Base-by-base conservation (phyloP, 2,888 invertebrate species). In the Callyntrura guangdongensis region DNA sequence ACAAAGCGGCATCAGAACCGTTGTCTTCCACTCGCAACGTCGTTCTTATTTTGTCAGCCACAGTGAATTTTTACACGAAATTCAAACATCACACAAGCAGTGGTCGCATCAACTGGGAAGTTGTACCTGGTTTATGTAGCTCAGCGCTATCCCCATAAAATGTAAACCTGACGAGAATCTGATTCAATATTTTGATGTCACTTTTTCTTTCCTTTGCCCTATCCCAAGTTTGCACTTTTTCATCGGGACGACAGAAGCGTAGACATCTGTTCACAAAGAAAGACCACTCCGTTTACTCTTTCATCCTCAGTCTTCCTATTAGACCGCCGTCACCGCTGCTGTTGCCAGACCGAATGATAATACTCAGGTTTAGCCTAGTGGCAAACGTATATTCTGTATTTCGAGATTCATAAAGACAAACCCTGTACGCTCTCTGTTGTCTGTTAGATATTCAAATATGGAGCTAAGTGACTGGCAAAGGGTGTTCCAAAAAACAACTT, bases 111-210 rank as follows among this genome's bases (percentile, higher is more conserved):
- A 67, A 12, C 27, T 17, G 59, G 17, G 17, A 27, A 14, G 47
- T 11, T 22, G 47, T 74, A 61, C 20, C 20, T 61, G 61, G 3
- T 61, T 8, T 20, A 3, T 22, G 22, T 12, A 9, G 49, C 36
- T 4, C 36, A 36, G 36, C 36, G 36, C 36, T 12, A 22, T 74
- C 74, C 47, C 74, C 69, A 69, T 69, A 69, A 69, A 69, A 69
- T 64, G 25, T 17, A 69, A 45, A 69, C 74, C 74, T 49, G 49
- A 49, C 49, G 49, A 49, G 22, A 20, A 49, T 74, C 8, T 49
- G 20, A 74, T 74, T 49, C 49, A 1, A 36, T 8, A 11, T 69
- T 69, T 69, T 49, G 20, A 20, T 74, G 74, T 22, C 74, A 74
- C 22, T 49, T 74, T 74, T 49, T 12, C 14, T 36, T 17, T 17